Evolutionary conservation across 2,888 invertebrate species (phyloP).

Genomic region (Apotomis turbidana): DNA sequence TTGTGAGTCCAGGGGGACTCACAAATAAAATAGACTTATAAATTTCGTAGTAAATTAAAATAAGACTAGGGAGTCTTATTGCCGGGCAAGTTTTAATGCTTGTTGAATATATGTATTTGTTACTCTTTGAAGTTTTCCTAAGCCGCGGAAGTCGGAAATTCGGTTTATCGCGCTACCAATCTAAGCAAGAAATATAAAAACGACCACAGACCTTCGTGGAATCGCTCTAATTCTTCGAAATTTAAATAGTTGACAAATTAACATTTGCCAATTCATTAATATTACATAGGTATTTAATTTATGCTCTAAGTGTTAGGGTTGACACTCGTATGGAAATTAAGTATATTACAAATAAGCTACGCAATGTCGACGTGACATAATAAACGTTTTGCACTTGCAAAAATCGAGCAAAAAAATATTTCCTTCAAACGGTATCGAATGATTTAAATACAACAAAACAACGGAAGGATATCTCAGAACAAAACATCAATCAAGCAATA

Average conservation of each 20-base stretch:
- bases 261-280: slow-evolving; percentile 30
- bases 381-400: too few relatives aligned
- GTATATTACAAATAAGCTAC: too few relatives aligned
- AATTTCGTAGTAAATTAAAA: too few relatives aligned
- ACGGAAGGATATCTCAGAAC: neutral
- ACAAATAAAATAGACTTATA: too few relatives aligned
- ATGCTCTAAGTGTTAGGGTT: slow-evolving; percentile 20
- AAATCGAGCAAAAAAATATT: too few relatives aligned
- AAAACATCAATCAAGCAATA: neutral
- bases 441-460: neutral
- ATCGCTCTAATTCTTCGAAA: slow-evolving; percentile 43
- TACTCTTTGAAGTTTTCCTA: neutral
- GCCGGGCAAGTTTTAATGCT: slow-evolving; percentile 11
- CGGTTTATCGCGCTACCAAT: slow-evolving; percentile 48
- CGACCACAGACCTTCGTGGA: slow-evolving; percentile 56
- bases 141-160: slow-evolving; percentile 7
- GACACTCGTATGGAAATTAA: neutral
- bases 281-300: slow-evolving; percentile 1
- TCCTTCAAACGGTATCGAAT: too few relatives aligned
- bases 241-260: slow-evolving; percentile 39
- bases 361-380: too few relatives aligned
- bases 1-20: slow-evolving; percentile 24
- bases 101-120: slow-evolving; percentile 19
- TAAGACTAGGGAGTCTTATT: too few relatives aligned
- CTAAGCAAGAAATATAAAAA: slow-evolving; percentile 54